Conservation (phyloP, 1,140 invertebrate genomes). For the Drosophila mauritiana region DNA sequence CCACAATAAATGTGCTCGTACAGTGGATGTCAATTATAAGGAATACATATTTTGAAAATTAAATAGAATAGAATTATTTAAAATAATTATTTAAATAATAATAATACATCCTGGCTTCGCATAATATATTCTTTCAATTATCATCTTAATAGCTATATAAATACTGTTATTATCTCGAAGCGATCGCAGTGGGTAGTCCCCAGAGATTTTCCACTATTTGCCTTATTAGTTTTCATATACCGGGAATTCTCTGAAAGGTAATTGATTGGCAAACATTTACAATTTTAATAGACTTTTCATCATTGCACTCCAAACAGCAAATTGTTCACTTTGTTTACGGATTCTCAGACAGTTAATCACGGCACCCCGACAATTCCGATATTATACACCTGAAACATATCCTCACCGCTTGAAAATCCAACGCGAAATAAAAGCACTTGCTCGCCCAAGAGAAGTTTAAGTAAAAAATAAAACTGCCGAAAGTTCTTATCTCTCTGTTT, state of each 20-base stretch:
- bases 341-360: slow-evolving; percentile 46
- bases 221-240: neutral
- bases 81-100: too few species aligned
- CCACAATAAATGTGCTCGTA: slow-evolving; percentile 33
- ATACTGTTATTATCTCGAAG: neutral
- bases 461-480: slow-evolving; percentile 5
- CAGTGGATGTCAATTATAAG: slow-evolving; percentile 12
- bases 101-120: too few species aligned
- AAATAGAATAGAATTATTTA: too few species aligned
- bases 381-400: slow-evolving; percentile 8
- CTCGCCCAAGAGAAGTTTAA: slow-evolving; percentile 6
- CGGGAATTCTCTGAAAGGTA: neutral
- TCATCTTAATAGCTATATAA: neutral
- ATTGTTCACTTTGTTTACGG: slow-evolving; percentile 31
- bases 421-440: slow-evolving; percentile 32
- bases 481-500: slow-evolving; percentile 15
- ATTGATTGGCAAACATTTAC: slow-evolving; percentile 30
- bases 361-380: slow-evolving; percentile 30
- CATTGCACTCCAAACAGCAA: slow-evolving; percentile 22
- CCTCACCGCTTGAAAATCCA: slow-evolving; percentile 17
- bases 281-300: slow-evolving; percentile 23
- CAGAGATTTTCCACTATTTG: neutral
- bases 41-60: neutral
- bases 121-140: too few species aligned
- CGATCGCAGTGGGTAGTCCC: neutral